Base-by-base conservation (phyloP, 1,140 invertebrate species). In the Bicyclus anynana region DNA sequence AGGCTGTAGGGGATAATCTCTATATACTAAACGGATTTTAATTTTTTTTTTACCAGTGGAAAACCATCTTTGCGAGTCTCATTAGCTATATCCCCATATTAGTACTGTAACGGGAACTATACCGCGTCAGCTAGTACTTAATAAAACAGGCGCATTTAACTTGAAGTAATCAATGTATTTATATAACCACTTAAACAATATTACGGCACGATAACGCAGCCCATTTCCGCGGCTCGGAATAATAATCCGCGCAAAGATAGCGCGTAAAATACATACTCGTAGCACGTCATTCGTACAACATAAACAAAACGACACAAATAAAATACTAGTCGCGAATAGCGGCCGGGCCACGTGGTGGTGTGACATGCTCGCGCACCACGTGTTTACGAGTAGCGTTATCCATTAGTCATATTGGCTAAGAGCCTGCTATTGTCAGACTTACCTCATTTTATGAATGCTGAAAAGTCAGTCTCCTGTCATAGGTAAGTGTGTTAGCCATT, bases 241-340 rank as follows among this genome's bases (percentile, higher is more conserved):
- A 33, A 12, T 33, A 33, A 33, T 33, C 3, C 13, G 17, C 17
- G 16, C 37, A 40, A 17, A 40, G 37, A 40, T 40, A 40, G 37
- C 37, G 37, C 37, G 37, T 7, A 40, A 40, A 16, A 40, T 40
- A 40, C 7, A 38, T 26, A 7, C n/a, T 26, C 1, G 10, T 27
- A 27, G n/a, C 10, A 33, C 16, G 37, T 40, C 37, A 40, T 14
- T 16, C 37, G 9, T 5, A 40, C 37, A 40, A 40, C 13, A 40
- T 40, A 40, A 40, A 40, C 37, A 40, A 40, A 40, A 40, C 37
- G 37, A 40, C 37, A 17, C 37, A 40, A 40, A 40, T 35, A 35
- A 35, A 35, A 35, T 17, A 40, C 37, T 13, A 40, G 16, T 14
- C 37, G 37, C 16, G 37, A 40, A 17, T 40, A 40, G 14, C 17